These are phyloP conservation scores for Scolopax bukidnonensis DNA, from an alignment of 2,797 vertebrate species.

Conservation along the genomic window DNA sequence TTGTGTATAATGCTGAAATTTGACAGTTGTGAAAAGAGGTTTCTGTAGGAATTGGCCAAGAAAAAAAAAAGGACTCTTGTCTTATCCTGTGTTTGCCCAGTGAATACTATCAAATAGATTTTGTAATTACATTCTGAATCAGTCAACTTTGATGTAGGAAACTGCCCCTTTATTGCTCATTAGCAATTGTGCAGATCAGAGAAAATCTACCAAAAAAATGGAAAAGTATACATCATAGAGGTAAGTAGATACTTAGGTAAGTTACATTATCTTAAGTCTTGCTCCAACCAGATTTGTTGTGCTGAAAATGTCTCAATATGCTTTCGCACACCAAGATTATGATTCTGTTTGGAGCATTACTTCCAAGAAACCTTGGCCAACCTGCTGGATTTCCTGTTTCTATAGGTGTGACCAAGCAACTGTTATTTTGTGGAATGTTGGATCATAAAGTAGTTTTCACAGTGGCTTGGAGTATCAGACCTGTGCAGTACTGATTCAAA, in stretches of 20 bases:
- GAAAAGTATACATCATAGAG: neutral
- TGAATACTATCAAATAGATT: neutral
- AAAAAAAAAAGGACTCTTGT: neutral
- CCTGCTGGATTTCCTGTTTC: neutral
- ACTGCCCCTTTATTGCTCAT: neutral
- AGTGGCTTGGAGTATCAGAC: neutral
- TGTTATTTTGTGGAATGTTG: neutral
- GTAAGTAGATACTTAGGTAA: neutral
- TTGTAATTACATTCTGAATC: neutral
- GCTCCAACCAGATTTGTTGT: neutral
- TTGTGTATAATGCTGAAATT: neutral
- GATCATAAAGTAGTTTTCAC: neutral
- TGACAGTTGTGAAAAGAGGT: neutral
- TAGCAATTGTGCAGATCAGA: neutral
- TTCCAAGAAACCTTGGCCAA: neutral
- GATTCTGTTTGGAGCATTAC: neutral
- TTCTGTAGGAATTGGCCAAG: neutral
- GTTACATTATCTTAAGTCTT: neutral
- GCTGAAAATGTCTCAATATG: rapidly evolving
- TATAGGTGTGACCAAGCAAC: neutral
- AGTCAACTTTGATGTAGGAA: neutral
- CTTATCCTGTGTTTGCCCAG: neutral
- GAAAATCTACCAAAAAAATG: neutral
- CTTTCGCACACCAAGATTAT: neutral
- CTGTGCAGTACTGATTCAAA: neutral